These are phyloP conservation scores for Sebastes alutus DNA, from an alignment of 2,797 vertebrate genomes.

Conservation along the genomic window DNA sequence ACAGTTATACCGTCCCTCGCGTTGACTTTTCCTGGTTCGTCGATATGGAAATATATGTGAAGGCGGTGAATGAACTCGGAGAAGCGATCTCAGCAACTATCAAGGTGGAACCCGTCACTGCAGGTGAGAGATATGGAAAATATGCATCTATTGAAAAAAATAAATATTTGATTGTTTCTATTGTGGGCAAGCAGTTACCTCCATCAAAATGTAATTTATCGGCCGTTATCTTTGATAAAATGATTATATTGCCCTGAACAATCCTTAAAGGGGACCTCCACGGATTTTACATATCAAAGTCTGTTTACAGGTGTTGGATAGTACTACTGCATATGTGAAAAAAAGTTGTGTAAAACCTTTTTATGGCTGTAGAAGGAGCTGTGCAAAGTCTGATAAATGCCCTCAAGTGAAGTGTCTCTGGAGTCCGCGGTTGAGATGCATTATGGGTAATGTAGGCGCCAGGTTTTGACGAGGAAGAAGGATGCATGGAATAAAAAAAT, in stretches of 20 bases:
- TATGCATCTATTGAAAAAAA: neutral
- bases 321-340: neutral
- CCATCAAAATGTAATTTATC: neutral
- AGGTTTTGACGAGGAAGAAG: neutral
- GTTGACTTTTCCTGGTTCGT: slow-evolving; percentile 75
- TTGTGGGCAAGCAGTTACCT: neutral
- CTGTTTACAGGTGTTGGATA: neutral
- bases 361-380: neutral
- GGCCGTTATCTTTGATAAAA: neutral
- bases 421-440: neutral
- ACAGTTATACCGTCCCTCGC: slow-evolving; percentile 81
- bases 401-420: neutral
- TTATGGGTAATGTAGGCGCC: neutral
- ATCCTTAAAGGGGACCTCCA: no score
- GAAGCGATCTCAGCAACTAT: slow-evolving; percentile 68
- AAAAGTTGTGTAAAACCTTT: neutral
- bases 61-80: slow-evolving; percentile 86
- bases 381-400: neutral
- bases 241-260: neutral
- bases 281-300: neutral
- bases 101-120: slow-evolving; percentile 82
- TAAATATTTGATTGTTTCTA: neutral
- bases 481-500: neutral
- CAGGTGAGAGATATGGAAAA: slow-evolving; percentile 76
- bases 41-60: slow-evolving; percentile 85